Percentiles rank a stretch among this genome's conserved stretches.
These are phyloP conservation scores for Sylvilagus bachmani DNA, from an alignment of 2,113 vertebrate species.

Conservation along the genomic window DNA sequence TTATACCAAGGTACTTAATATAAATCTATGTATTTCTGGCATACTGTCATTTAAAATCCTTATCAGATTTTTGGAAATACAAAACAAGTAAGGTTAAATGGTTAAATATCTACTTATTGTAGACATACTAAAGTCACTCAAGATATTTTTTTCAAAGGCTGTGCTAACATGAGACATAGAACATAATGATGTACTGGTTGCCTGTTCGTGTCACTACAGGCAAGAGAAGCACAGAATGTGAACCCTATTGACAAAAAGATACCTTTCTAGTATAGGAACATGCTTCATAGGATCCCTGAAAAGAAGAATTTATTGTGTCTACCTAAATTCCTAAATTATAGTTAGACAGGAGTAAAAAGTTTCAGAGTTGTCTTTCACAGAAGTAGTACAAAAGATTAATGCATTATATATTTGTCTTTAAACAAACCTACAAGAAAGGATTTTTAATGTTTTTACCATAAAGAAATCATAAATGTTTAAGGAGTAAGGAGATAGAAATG, in stretches of 20 bases:
- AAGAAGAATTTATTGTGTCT: background rate
- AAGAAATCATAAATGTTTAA: no score
- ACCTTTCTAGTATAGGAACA: background rate
- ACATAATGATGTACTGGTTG: background rate
- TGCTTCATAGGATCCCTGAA: background rate
- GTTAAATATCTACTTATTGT: background rate
- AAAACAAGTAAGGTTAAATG: slow-evolving; percentile 20
- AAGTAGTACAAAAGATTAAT: no score
- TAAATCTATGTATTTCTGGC: background rate
- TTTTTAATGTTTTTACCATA: no score
- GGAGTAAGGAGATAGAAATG: no score
- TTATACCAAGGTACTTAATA: background rate
- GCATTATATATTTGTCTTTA: no score
- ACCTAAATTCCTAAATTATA: background rate
- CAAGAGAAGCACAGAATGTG: background rate
- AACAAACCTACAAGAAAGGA: no score
- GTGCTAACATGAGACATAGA: background rate
- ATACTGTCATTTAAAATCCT: background rate
- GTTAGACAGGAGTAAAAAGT: no score
- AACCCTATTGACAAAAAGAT: background rate
- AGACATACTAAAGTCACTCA: background rate
- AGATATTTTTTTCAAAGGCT: background rate
- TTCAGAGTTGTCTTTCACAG: no score
- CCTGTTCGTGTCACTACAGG: background rate
- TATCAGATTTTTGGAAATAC: background rate